Base-by-base conservation (phyloP, 2,113 vertebrate genomes). In the Callithrix jacchus region DNA sequence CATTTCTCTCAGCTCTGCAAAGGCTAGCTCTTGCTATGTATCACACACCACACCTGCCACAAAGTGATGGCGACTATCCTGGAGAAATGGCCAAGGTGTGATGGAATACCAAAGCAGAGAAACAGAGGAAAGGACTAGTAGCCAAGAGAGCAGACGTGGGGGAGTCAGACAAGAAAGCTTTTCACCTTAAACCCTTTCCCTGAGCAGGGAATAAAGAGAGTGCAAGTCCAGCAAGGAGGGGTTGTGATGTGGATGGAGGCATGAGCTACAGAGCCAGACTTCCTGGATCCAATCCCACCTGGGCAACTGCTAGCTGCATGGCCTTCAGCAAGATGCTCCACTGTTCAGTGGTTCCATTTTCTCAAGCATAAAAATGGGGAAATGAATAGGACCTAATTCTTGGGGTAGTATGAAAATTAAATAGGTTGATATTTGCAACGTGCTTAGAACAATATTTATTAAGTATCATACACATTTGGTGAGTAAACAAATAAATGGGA, bases 191-290 rank as follows among this genome's bases (percentile, higher is more conserved):
- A 40, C 9, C 3, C 13, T 5, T 30, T 54, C 45, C 49, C 25
- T 52, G 77, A 42, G 4, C 13, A 70, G n/a, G 40, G 42, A 87
- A 13, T 47, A 47, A 56, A 82, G 8, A 70, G 30, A 49, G 6
- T 13, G 6, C 12, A 17, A 0, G 2, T 49, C n/a, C 2, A 12
- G 40, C 18, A 73, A 47, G 18, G 30, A 70, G 9, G 0, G 3
- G 0, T 30, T 3, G 3, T 35, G 49, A 6, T 64, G 2, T 11
- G 8, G 8, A 73, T n/a, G 25, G 23, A 25, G 37, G 27, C 12
- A 35, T 17, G 8, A 0, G 2, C 30, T 58, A 16, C 40, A 1
- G 0, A 21, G 32, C 13, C 47, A 20, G 27, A 45, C 18, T 12
- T 71, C 27, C 61, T 17, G 32, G 35, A 49, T n/a, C 66, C 71